A percentile compares a stretch with the other conserved stretches of the same genome.
Evolutionary conservation across 1,140 invertebrate species (phyloP).

Genomic region (Hyphantria cunea): DNA sequence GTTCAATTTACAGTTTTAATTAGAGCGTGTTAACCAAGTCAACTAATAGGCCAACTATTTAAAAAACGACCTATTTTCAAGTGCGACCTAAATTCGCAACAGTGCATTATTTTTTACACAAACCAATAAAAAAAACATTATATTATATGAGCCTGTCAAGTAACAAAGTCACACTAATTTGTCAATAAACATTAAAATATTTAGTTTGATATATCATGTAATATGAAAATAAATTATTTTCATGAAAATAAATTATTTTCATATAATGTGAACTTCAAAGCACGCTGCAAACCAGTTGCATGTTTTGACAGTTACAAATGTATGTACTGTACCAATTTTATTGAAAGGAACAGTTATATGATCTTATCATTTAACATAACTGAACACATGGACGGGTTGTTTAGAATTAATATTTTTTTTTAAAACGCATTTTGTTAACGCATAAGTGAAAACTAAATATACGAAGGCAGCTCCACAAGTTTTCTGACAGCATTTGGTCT

Average conservation of each 20-base stretch:
- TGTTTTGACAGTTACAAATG: constrained; percentile 17
- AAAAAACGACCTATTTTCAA: constrained; percentile 68
- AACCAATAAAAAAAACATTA: constrained; percentile 71
- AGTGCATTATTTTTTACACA: constrained; percentile 65
- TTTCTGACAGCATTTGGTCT: constrained; percentile 24
- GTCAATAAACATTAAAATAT: constrained; percentile 56
- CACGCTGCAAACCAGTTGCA: too few relatives aligned
- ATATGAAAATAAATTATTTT: constrained; percentile 6
- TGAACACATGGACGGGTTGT: too few relatives aligned
- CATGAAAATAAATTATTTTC: constrained; percentile 5
- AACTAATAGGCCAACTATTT: constrained; percentile 65
- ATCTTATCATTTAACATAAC: constrained; percentile 12
- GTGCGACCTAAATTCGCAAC: constrained; percentile 70
- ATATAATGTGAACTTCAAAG: constrained; percentile 4
- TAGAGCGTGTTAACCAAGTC: constrained; percentile 71
- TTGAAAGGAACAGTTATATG: constrained; percentile 3
- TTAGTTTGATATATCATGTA: constrained; percentile 25
- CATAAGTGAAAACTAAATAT: too few relatives aligned
- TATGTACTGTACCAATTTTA: constrained; percentile 13
- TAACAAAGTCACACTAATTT: constrained; percentile 49
- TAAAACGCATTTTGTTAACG: too few relatives aligned
- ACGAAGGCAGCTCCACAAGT: constrained; percentile 21
- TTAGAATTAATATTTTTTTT: too few relatives aligned
- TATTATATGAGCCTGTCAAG: constrained; percentile 64
- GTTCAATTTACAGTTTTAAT: constrained; percentile 59